Conservation (phyloP, 1,140 invertebrate species). For the Drosophila subobscura region DNA sequence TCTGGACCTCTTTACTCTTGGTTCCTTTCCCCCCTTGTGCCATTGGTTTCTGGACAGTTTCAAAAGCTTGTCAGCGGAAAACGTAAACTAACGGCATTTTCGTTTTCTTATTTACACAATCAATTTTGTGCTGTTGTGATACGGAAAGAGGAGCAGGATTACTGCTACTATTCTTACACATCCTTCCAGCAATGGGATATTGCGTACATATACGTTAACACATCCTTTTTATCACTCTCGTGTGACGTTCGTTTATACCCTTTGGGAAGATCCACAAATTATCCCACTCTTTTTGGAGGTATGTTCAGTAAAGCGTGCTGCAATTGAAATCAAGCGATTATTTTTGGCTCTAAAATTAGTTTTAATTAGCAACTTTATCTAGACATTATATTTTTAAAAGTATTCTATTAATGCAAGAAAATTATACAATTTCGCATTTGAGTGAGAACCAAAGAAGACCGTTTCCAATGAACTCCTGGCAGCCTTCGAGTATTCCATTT, state of each 20-base stretch:
- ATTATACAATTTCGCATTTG: no score
- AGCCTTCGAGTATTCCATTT: no score
- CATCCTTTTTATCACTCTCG: slow-evolving; percentile 22
- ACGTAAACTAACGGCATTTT: slow-evolving; percentile 82
- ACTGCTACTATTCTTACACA: slow-evolving; percentile 17
- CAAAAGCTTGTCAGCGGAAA: slow-evolving; percentile 77
- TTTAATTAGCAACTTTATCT: no score
- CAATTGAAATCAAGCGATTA: no score
- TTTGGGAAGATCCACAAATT: no score
- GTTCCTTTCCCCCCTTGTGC: not conserved
- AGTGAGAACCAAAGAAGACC: no score
- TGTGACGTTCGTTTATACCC: not conserved
- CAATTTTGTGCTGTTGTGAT: slow-evolving; percentile 76
- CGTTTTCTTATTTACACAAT: slow-evolving; percentile 81
- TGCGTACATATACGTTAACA: slow-evolving; percentile 22
- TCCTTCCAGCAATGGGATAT: slow-evolving; percentile 28
- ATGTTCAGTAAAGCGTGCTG: no score
- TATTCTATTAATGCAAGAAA: no score
- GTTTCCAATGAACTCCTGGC: no score
- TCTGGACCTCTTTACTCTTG: slow-evolving; percentile 5
- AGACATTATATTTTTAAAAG: no score
- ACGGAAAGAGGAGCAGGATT: slow-evolving; percentile 44
- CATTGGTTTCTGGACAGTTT: slow-evolving; percentile 36
- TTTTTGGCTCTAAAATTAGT: no score
- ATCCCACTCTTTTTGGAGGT: no score